Base-by-base conservation (phyloP, 2,113 vertebrate genomes). In the Lethenteron camtschaticum region DNA sequence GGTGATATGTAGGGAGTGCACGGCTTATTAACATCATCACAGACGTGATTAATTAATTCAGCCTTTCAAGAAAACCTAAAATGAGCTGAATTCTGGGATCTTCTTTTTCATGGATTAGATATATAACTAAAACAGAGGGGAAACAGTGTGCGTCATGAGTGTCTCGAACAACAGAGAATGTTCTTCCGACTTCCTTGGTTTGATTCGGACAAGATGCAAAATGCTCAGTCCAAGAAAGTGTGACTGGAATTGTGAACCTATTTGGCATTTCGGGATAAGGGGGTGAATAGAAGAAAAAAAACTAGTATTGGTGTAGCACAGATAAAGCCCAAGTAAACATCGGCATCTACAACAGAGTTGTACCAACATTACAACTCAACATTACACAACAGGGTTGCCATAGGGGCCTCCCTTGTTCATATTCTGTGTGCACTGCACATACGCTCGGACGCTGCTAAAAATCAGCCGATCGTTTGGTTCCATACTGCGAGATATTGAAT, bases 371-470 rank as follows among this genome's bases (percentile, higher is more conserved):
- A 56, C 20, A 20, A 20, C 20, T 20, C 20, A 20, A 20, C 20
- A 20, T 20, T 20, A 20, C 10, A 56, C 56, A 60, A 68, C 13
- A 68, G 24, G 24, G 57, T n/a, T 14, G 70, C 9, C 11, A 56
- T 68, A 41, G 72, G 72, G 55, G 63, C 66, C 57, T 72, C 58
- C 41, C 69, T 72, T 55, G 72, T 73, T 58, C 72, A 72, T 41
- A 57, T 73, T 56, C 58, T 73, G 69, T 73, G 69, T 72, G 72
- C 41, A 72, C 70, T 58, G 59, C 66, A 12, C 70, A 73, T 60
- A 72, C 72, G 20, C 72, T 73, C 10, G 70, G 71, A 70, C 70
- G 68, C 20, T 73, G 58, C 14, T 18, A 59, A 20, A 74, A 73
- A 55, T 70, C 73, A 73, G 68, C 72, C 70, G 69, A 70, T 60